Base-by-base conservation (phyloP, 2,888 invertebrate species). In the Diplolepis rosae region DNA sequence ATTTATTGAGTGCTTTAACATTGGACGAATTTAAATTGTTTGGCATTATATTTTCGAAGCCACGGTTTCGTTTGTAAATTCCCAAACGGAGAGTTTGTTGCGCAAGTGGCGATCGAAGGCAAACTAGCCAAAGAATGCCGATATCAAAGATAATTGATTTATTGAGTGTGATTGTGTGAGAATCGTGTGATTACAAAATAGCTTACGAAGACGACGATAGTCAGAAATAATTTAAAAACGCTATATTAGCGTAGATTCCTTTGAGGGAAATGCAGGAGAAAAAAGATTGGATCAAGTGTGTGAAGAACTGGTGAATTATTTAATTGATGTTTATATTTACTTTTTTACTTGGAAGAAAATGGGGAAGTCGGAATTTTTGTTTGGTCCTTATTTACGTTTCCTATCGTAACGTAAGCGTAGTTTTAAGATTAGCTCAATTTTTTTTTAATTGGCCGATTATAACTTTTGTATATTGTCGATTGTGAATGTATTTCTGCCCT, bases 351-450 rank as follows among this genome's bases (percentile, higher is more conserved):
- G 22, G 4, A 27, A 61, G 4, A 5, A 9, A 56, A n/a, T n/a
- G 24, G n/a, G n/a, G 22, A 35, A 24, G 2, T 1, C n/a, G 22
- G 7, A 35, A n/a, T 22, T 61, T 61, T 61, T 27, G 39, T 39
- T 56, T 39, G 24, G 66, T 74, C 71, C 74, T 65, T 52, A 52
- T 73, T 75, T n/a, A n/a, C 70, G 70, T 80, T 73, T 79, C 74
- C 71, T 72, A 72, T 73, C 22, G 32, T 79, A 78, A 74, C 32
- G 48, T 82, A 82, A 79, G 76, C 35, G 51, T 82, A 83, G 79
- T 79, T 77, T 80, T 86, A 86, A 86, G 85, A 80, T 81, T 84
- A 83, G 82, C 83, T 84, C 85, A 85, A 85, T 82, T 83, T 85
- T 84, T n/a, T n/a, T 83, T 82, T 79, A 78, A 80, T 80, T 69